Base-by-base conservation (phyloP, 2,888 invertebrate species). In the Amphipyra tragopoginis region DNA sequence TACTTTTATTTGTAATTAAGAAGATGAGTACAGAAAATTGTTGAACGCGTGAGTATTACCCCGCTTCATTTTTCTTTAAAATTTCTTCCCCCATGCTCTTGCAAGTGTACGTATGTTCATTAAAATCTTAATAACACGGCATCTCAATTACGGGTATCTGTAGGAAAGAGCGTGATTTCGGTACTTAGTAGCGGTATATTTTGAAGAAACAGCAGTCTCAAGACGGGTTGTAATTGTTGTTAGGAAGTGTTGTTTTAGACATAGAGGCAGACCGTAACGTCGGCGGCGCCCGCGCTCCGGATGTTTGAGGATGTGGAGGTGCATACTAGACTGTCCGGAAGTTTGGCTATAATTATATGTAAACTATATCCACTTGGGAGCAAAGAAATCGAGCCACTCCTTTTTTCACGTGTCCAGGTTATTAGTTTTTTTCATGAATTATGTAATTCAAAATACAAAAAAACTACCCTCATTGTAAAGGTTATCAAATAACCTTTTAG, bases 181-280 rank as follows among this genome's bases (percentile, higher is more conserved):
- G 54, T 61, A 49, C 52, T 59, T 58, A 47, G 47, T 39, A 54
- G 34, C 50, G 44, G 45, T 49, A 63, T 15, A 51, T 55, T 36
- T 14, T n/a, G 36, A 47, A 63, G 55, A 45, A 38, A 48, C 53
- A 58, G 43, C 65, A 38, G 49, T 57, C 51, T 51, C 55, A 49
- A 50, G 36, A 52, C 7, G 10, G 10, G 10, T 9, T 4, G 68
- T 91, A 91, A 92, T 92, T 92, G 90, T 90, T 88, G 85, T 87
- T 86, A 84, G 74, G 67, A 86, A 87, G 83, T 85, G 86, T 85
- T 85, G 79, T 82, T 83, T 83, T 82, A 86, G 84, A 90, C 86
- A 86, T 89, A 90, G 88, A 89, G 89, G 21, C 21, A 21, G 80
- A 54, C 48, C 55, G 69, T 64, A 72, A 67, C 72, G 81, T 81